Evolutionary conservation across 2,113 vertebrate species (phyloP), one percentile per base, ranked within the genome.

Genomic region (Cercocebus atys): DNA sequence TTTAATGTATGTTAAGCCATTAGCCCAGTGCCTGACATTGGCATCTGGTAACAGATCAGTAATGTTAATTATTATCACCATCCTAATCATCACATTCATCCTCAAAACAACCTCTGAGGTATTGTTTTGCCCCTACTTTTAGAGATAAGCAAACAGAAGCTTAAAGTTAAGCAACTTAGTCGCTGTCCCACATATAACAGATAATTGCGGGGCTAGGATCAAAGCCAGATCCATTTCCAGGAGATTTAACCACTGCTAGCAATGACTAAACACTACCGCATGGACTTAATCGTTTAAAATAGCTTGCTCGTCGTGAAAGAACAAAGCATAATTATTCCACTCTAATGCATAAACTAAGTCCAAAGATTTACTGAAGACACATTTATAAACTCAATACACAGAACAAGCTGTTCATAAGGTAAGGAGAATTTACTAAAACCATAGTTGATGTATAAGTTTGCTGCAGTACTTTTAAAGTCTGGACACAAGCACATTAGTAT

Each of bases 201-300:
- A 66, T 57, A 90, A 79, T 1, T 32, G 3, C 70, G 20, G 10
- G 4, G 20, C 4, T 13, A 78, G 66, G 45, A 73, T 88, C 52
- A 96, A 93, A 90, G 68, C 45, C 85, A 94, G 81, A 94, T 75
- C 43, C n/a, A 61, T 78, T 76, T 92, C 47, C 52, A 93, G 35
- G 12, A 83, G 40, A 22, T 55, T 43, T 75, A 80, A 61, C 23
- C 38, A 86, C 22, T 52, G 70, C 35, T 40, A 82, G 4, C 47
- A 83, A 86, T 70, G 64, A 89, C 1, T 86, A 83, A 64, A 70
- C 64, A 45, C 45, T 68, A 35, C 0, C 45, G 32, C 18, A 11
- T 35, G 32, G 35, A 95, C 70, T 84, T 72, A 10, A n/a, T 40
- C 52, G 75, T 40, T 83, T 81, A 68, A 79, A 88, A 45, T n/a